Evolutionary conservation across 1,140 invertebrate genomes (phyloP), one percentile per base, ranked within the genome.

Genomic region (Pseudomyrmex dendroicus): DNA sequence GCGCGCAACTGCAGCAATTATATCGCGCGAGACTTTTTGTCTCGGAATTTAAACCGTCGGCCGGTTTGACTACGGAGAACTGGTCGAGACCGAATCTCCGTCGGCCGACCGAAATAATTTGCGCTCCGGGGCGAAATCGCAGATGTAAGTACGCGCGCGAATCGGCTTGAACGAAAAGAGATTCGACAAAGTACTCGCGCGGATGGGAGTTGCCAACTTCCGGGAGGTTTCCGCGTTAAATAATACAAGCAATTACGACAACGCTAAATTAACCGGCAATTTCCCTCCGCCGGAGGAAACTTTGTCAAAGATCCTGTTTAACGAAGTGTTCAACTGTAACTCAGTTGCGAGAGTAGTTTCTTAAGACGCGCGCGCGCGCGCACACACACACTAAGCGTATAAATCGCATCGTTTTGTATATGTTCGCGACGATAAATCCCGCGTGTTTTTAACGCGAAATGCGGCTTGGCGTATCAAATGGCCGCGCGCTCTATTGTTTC

Each of bases 41-140:
- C 35, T 7, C 25, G 25, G 50, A 64, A 76, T 76, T 20, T 66
- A 52, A 50, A 35, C 48, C n/a, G 48, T 35, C 73, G 59, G 63
- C 63, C 59, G 22, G 52, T 73, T 74, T 74, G 46, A 59, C 9
- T 54, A 35, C 22, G 59, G 46, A 48, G 46, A 35, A 35, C 35
- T 35, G 35, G 35, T 35, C 35, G 5, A 54, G 22, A 15, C 17
- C 63, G 54, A 76, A 76, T 54, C 61, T 13, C n/a, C n/a, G n/a
- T n/a, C 1, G 48, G 48, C 35, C 48, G 73, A 66, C 61, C 54
- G 48, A 35, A 35, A 35, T 76, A 76, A 66, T 44, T 76, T 46
- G 10, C 46, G 13, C 35, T 48, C 61, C 61, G 25, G 20, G 46
- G 13, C 50, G 12, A 52, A 35, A 35, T 52, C 10, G 61, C 5